Evolutionary conservation across 2,797 vertebrate genomes (phyloP), one percentile per base, ranked within the genome.

Genomic region (Gadopsis marmoratus): DNA sequence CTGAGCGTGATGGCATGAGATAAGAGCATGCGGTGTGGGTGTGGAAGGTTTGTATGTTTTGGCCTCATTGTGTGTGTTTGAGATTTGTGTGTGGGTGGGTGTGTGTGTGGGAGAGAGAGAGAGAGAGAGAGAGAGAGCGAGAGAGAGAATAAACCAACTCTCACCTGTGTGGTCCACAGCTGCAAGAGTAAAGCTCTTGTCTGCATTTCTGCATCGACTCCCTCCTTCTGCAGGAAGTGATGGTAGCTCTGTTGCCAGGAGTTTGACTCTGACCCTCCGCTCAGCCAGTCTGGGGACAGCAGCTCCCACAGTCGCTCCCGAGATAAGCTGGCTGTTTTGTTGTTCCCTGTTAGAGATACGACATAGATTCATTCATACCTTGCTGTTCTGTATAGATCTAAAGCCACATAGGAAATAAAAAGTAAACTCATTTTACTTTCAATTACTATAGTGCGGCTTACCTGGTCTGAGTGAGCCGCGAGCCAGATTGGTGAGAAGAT

Each of bases 91-190:
- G 10, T 29, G 23, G 48, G 14, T 31, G 37, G 73, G 23, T 37
- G 33, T 62, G 10, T 29, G 23, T 54, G 13, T 31, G 37, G 19
- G 51, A 7, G 12, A 16, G 16, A 64, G 10, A 58, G 33, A 33
- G 47, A 7, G 12, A 16, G 16, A 64, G 12, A 58, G 51, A 7
- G 12, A 16, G 16, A 64, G 12, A 58, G 31, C 3, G n/a, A 33
- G 3, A 71, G 5, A 31, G 8, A 50, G 14, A 76, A 0, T 56
- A 19, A 79, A 14, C 8, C 0, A 51, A 31, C 21, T 71, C 91
- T 89, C 74, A 96, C 96, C 95, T 96, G 95, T 43, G 96, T 94
- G 80, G 95, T 95, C 96, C 97, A 97, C 19, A 97, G 95, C 84
- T 97, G 96, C 59, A 98, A 76, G 56, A 97, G 87, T 85, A 96